A percentile compares a stretch with the other conserved stretches of the same genome.
Conservation (phyloP, 2,888 invertebrate genomes). For the Syrphus vitripennis region DNA sequence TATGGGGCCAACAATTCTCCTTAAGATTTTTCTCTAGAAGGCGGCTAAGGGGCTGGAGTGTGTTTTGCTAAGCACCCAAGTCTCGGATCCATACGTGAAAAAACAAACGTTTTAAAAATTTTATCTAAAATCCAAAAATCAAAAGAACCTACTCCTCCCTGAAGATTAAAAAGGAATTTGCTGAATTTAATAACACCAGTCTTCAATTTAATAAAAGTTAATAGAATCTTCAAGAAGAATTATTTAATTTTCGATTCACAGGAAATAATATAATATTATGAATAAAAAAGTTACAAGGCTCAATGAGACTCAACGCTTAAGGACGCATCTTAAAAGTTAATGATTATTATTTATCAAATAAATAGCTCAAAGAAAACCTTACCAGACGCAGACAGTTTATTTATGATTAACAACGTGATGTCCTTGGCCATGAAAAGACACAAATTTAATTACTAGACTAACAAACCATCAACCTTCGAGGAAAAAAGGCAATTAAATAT, state of each 20-base stretch:
- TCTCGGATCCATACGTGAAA: too few species aligned
- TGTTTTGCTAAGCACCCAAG: too few species aligned
- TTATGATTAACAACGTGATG: neutral
- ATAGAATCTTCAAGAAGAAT: neutral
- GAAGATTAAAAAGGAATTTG: too few species aligned
- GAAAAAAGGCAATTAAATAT: conserved; percentile 29
- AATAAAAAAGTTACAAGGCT: neutral
- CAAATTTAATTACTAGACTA: conserved; percentile 46
- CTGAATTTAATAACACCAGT: neutral
- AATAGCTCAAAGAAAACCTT: neutral
- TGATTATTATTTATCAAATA: neutral
- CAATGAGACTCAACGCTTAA: neutral
- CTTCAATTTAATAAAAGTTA: neutral
- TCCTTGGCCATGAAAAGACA: conserved; percentile 27
- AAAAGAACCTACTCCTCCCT: too few species aligned
- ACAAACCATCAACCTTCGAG: neutral
- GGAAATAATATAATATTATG: neutral
- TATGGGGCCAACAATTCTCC: too few species aligned
- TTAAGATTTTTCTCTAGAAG: too few species aligned
- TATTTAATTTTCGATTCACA: neutral
- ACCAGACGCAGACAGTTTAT: neutral
- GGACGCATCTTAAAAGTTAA: neutral
- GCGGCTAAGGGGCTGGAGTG: too few species aligned
- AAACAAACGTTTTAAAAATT: too few species aligned
- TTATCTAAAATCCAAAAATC: too few species aligned